Conservation (phyloP, 2,888 invertebrate genomes). For the Ecliptopera silaceata region DNA sequence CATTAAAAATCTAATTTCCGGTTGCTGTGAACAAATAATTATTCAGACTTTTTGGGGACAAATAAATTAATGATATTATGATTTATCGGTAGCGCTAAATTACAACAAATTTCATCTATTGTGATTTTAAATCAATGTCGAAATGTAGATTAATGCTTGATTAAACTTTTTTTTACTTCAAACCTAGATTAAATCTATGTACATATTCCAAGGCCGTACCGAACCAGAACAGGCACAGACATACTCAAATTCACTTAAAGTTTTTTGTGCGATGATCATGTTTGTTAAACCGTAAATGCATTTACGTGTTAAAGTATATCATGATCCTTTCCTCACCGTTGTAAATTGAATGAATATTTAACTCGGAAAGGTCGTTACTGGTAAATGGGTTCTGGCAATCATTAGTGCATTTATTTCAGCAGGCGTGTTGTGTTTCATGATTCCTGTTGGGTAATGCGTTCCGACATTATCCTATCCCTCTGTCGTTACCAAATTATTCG, state of each 20-base stretch:
- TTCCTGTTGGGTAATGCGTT: conserved; percentile 65
- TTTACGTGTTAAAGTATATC: too few species aligned
- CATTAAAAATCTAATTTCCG: conserved; percentile 59
- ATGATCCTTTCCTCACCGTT: neutral
- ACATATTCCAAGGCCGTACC: too few species aligned
- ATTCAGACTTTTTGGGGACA: conserved; percentile 34
- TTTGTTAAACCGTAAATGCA: too few species aligned
- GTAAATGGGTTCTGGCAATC: conserved; percentile 48
- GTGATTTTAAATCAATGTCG: neutral
- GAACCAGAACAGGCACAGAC: too few species aligned
- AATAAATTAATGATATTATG: conserved; percentile 40
- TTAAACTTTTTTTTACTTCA: too few species aligned
- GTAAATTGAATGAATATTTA: conserved; percentile 41
- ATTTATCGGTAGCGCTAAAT: conserved; percentile 36
- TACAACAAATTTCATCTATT: conserved; percentile 13
- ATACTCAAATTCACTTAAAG: too few species aligned
- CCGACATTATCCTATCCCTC: conserved; percentile 65
- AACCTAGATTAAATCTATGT: too few species aligned
- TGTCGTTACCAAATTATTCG: conserved; percentile 48
- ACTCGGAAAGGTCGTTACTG: conserved; percentile 51
- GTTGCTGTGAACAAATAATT: conserved; percentile 42
- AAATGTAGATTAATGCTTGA: neutral
- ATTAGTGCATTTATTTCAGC: conserved; percentile 70
- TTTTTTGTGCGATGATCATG: too few species aligned
- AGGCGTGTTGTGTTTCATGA: conserved; percentile 42